Evolutionary conservation across 2,888 invertebrate species (phyloP), one percentile per base, ranked within the genome.

Genomic region (Drosophila nigritarsus): DNA sequence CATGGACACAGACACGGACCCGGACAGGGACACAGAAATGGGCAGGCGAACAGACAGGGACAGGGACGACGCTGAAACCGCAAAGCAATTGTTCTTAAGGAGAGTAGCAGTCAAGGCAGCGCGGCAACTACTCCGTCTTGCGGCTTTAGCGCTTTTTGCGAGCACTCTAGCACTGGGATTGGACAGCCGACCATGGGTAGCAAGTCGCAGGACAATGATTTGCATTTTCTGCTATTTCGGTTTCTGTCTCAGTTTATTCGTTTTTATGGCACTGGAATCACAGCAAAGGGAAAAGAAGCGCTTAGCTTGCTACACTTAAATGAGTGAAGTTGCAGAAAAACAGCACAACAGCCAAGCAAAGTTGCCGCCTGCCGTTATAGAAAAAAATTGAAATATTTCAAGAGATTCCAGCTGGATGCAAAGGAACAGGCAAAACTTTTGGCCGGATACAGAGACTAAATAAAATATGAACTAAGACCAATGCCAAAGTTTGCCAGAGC

Each of bases 401-500:
- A 15, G 15, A 24, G 45, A 45, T 71, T 87, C 50, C 78, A 74
- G 66, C 73, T 73, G 66, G 32, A 76, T 32, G 50, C 49, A 40
- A 40, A 53, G 51, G 45, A 50, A 40, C 60, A 54, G 61, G 75
- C 66, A 59, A 55, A 79, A 75, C 51, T 66, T 80, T 71, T 64
- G 55, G 63, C 63, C 78, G 82, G 75, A 83, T 82, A 72, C 75
- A 74, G 73, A 53, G 83, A 72, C 83, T 86, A 79, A 88, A 86
- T 86, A 86, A 86, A 86, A 86, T 88, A 86, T 86, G 83, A 86
- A 83, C 83, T 82, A 68, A 63, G 77, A 65, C 81, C 81, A 77
- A 79, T 81, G 88, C 88, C 83, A 86, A 86, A 83, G 75, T 88
- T 88, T 86, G 75, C 73, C 77, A 81, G 82, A 81, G 82, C 75